phyloP scores from a whole-genome alignment of 1,140 invertebrate genomes.

The Drosophila orosa region DNA sequence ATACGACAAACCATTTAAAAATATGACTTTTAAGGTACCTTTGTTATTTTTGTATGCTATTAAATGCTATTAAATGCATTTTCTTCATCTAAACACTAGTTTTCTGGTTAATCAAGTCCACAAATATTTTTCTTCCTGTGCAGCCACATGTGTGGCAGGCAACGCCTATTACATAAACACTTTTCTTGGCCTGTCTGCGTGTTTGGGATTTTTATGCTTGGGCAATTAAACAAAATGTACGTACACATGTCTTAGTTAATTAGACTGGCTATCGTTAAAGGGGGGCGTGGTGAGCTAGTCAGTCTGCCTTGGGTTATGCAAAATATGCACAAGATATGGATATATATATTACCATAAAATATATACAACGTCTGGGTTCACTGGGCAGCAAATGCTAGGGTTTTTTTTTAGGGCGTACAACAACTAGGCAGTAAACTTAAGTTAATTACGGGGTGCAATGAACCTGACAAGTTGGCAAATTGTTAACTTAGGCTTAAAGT shows the following conservation, averaged over 20 bases:
- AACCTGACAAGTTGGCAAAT: conserved; percentile 44
- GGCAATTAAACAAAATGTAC: conserved; percentile 56
- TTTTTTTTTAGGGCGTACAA: conserved; percentile 8
- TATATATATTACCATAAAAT: neutral
- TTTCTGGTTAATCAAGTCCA: too few species aligned
- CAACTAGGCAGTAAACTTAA: conserved; percentile 3
- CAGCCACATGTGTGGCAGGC: conserved; percentile 11
- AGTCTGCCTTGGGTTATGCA: conserved; percentile 37
- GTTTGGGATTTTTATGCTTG: conserved; percentile 29
- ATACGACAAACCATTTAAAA: neutral
- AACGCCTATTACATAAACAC: conserved; percentile 55
- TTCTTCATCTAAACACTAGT: neutral
- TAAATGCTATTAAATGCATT: too few species aligned
- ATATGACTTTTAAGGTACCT: too few species aligned
- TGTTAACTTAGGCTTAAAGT: conserved; percentile 4
- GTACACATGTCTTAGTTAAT: conserved; percentile 44
- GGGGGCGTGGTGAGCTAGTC: conserved; percentile 26
- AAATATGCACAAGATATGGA: conserved; percentile 22
- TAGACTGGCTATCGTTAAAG: conserved; percentile 43
- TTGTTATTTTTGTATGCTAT: too few species aligned
- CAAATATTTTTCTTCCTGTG: neutral
- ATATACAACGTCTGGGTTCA: conserved; percentile 25
- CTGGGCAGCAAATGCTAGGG: neutral
- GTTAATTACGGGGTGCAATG: conserved; percentile 49
- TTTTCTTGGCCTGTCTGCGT: conserved; percentile 3